Percentiles rank a stretch among this genome's conserved stretches.
These are phyloP conservation scores for Gobionotothen gibberifrons DNA, from an alignment of 2,797 vertebrate genomes.

Conservation along the genomic window DNA sequence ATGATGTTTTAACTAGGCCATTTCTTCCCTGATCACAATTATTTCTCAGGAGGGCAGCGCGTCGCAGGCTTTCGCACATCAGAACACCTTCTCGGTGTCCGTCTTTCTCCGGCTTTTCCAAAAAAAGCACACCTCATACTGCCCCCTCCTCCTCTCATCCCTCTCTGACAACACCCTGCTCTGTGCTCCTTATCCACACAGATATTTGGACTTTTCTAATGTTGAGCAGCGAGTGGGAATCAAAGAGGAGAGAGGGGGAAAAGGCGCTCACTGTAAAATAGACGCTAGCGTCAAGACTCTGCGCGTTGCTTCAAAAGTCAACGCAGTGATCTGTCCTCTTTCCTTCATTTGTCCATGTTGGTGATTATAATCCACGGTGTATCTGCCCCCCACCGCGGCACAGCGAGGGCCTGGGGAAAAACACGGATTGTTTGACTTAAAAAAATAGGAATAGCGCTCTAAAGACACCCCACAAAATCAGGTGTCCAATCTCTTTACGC, in stretches of 20 bases:
- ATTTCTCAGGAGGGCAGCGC: constrained; percentile 78
- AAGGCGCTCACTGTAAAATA: constrained; percentile 56
- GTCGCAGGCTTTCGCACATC: constrained; percentile 79
- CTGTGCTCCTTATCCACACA: constrained; percentile 63
- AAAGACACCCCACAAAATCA: constrained; percentile 63
- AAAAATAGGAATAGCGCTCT: constrained; percentile 57
- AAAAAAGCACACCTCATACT: constrained; percentile 83
- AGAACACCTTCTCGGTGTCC: constrained; percentile 80
- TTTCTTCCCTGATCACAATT: constrained; percentile 73
- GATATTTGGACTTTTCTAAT: constrained; percentile 73
- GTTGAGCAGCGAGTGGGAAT: constrained; percentile 59
- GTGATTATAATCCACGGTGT: constrained; percentile 72
- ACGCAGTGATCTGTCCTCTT: constrained; percentile 69
- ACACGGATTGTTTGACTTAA: constrained; percentile 48
- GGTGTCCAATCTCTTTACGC: constrained; percentile 72
- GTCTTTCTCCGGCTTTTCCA: constrained; percentile 81
- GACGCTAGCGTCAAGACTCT: constrained; percentile 73
- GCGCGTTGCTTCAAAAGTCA: constrained; percentile 76
- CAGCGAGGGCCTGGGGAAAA: constrained; percentile 31
- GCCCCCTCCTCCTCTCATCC: constrained; percentile 76
- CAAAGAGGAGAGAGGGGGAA: constrained; percentile 34
- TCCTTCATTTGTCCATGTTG: constrained; percentile 70
- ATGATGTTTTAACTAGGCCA: constrained; percentile 74
- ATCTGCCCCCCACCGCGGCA: constrained; percentile 38
- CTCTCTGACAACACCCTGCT: constrained; percentile 81